Percentiles rank a stretch among this genome's conserved stretches.
Conservation (phyloP, 2,797 vertebrate species). For the Cynodonichthys magdalenae region DNA sequence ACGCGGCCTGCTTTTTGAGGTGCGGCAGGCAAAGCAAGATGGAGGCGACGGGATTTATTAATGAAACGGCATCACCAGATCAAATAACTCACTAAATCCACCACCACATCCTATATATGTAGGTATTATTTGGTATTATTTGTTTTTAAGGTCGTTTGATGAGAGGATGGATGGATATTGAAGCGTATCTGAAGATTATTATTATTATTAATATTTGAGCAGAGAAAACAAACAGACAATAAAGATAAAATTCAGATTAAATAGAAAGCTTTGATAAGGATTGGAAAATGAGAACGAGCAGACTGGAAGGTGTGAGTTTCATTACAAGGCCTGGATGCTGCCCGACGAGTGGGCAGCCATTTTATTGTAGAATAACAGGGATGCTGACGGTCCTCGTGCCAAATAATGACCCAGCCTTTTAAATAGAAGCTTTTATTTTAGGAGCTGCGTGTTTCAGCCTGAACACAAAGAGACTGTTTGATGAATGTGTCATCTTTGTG, state of each 20-base stretch:
- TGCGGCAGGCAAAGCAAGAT: conserved; percentile 74
- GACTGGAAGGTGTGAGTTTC: conserved; percentile 9
- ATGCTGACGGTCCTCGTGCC: conserved; percentile 41
- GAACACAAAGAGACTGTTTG: background rate
- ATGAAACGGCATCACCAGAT: background rate
- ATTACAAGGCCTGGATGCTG: conserved; percentile 50
- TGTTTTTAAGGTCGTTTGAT: background rate
- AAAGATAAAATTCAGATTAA: background rate
- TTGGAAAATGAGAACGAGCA: background rate
- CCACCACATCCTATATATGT: background rate
- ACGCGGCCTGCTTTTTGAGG: conserved; percentile 73
- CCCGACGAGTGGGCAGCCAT: conserved; percentile 69
- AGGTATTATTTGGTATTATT: background rate
- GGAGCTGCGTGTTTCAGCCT: conserved; percentile 13
- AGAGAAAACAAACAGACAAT: background rate
- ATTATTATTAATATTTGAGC: background rate
- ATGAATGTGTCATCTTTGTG: no score
- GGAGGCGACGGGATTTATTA: conserved; percentile 66
- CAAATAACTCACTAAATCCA: background rate
- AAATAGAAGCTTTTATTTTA: conserved; percentile 20
- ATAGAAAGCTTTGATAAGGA: background rate
- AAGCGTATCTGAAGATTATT: background rate
- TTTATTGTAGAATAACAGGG: conserved; percentile 56
- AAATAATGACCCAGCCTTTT: conserved; percentile 39
- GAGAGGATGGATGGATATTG: conserved; percentile 13